These are phyloP conservation scores for Drosophila ohnishii DNA, from an alignment of 1,140 invertebrate species.

Conservation along the genomic window DNA sequence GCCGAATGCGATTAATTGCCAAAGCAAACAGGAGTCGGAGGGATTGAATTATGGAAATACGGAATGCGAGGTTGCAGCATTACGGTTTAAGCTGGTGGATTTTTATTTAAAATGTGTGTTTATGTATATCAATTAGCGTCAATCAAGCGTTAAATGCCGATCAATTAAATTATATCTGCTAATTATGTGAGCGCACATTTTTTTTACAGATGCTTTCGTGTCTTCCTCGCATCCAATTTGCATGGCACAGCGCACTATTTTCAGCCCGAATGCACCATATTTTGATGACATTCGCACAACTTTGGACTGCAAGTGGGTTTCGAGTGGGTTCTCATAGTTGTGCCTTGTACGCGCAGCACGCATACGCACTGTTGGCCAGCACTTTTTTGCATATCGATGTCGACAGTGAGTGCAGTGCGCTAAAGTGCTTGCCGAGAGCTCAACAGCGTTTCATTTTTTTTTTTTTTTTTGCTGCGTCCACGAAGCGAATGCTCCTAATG, in stretches of 20 bases:
- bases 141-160: constrained; percentile 38
- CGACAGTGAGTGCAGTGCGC: constrained; percentile 36
- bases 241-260: background rate
- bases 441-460: background rate
- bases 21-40: constrained; percentile 34
- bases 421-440: constrained; percentile 49
- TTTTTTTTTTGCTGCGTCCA: background rate
- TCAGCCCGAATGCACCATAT: constrained; percentile 26
- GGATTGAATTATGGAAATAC: constrained; percentile 38
- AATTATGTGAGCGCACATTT: constrained; percentile 38
- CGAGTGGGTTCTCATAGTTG: constrained; percentile 19
- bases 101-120: constrained; percentile 11
- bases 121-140: constrained; percentile 26
- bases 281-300: constrained; percentile 43
- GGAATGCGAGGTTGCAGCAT: background rate
- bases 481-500: constrained; percentile 37
- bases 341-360: constrained; percentile 27
- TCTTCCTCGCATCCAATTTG: constrained; percentile 17
- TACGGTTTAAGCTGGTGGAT: constrained; percentile 4
- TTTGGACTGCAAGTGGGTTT: constrained; percentile 27
- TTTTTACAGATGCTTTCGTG: background rate
- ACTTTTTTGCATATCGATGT: constrained; percentile 52
- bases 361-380: constrained; percentile 57
- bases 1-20: constrained; percentile 31
- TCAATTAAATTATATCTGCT: constrained; percentile 41